Conservation (phyloP, 1,140 invertebrate genomes). For the Rhagoletis zephyria region DNA sequence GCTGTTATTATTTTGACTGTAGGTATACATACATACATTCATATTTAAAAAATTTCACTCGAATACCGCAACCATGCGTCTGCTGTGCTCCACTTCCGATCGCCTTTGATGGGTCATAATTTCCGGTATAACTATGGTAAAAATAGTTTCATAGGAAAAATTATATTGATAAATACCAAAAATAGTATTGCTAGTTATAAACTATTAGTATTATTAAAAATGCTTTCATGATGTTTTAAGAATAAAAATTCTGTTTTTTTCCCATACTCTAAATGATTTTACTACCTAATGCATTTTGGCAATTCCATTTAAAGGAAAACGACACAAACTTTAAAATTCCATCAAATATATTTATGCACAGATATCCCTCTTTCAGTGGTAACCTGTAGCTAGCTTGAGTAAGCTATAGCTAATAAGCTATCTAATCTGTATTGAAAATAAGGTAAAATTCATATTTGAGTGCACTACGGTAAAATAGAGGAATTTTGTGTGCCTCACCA, state of each 20-base stretch:
- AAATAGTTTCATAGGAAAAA: background rate
- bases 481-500: too few relatives aligned
- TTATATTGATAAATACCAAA: background rate
- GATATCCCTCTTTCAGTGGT: too few relatives aligned
- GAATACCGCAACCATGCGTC: background rate
- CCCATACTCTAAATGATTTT: background rate
- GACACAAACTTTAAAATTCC: too few relatives aligned
- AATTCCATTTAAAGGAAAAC: too few relatives aligned
- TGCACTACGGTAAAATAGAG: too few relatives aligned
- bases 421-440: too few relatives aligned
- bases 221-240: background rate
- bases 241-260: background rate
- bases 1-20: too few relatives aligned
- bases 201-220: background rate
- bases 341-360: too few relatives aligned
- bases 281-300: background rate
- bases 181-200: background rate
- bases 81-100: background rate
- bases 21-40: too few relatives aligned
- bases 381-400: too few relatives aligned
- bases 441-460: too few relatives aligned
- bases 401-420: too few relatives aligned
- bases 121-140: constrained; percentile 12
- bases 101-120: background rate
- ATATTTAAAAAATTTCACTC: background rate